A percentile compares a stretch with the other conserved stretches of the same genome.
phyloP scores from a whole-genome alignment of 2,888 invertebrate genomes.

The Anoplius nigerrimus region DNA sequence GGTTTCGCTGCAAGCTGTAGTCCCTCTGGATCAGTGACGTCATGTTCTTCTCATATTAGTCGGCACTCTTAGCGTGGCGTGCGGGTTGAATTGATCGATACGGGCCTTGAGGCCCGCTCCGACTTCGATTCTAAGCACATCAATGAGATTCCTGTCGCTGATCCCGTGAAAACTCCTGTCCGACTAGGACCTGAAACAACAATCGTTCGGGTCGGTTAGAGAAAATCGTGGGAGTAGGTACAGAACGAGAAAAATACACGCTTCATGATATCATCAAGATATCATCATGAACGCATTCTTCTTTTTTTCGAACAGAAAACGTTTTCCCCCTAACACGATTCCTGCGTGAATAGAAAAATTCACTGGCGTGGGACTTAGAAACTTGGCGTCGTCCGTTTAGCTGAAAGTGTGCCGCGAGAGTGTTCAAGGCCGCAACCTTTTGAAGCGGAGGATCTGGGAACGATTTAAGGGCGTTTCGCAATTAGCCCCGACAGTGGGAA shows the following conservation, averaged over 20 bases:
- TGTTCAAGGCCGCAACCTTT: slow-evolving; percentile 18
- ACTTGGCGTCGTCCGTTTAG: slow-evolving; percentile 1
- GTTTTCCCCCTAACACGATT: neutral
- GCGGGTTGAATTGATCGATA: slow-evolving; percentile 29
- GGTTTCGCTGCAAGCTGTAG: slow-evolving; percentile 63
- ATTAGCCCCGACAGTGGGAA: neutral
- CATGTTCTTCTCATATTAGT: slow-evolving; percentile 66
- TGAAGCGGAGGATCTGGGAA: neutral
- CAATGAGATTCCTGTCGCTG: slow-evolving; percentile 8
- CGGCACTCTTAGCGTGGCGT: slow-evolving; percentile 34
- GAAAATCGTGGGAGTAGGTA: no score
- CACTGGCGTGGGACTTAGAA: neutral
- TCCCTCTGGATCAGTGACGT: slow-evolving; percentile 69
- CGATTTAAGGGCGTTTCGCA: neutral
- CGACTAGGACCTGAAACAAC: no score
- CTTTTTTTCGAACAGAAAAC: slow-evolving; percentile 28
- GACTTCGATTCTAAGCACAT: slow-evolving; percentile 14
- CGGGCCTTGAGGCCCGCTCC: slow-evolving; percentile 21
- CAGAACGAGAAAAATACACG: no score
- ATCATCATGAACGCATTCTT: no score
- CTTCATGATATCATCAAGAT: no score
- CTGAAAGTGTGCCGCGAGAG: slow-evolving; percentile 18
- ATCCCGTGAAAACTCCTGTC: neutral
- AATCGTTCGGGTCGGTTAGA: no score
- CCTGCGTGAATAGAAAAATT: neutral